Evolutionary conservation across 2,797 vertebrate species (phyloP).

Genomic region (Halcyon chelicuti): DNA sequence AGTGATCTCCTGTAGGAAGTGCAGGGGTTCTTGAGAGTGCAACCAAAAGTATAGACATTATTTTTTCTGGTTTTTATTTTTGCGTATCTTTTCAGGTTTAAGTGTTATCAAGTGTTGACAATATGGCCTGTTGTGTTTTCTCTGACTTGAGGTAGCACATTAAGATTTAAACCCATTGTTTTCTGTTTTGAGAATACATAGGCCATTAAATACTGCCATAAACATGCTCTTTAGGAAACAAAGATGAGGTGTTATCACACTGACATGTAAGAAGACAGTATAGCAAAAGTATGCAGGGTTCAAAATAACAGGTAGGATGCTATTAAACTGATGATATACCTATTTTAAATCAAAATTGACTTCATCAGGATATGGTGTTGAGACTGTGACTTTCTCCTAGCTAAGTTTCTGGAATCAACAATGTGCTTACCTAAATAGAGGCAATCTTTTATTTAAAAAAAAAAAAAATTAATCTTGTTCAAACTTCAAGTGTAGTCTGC

Average conservation of each 20-base stretch:
- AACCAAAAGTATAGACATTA: background rate
- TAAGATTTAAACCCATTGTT: background rate
- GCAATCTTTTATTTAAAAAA: background rate
- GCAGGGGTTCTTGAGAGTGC: background rate
- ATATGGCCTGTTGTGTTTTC: background rate
- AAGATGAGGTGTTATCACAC: background rate
- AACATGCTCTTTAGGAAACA: background rate
- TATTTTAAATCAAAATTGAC: background rate
- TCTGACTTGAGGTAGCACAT: background rate
- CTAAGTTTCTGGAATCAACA: background rate
- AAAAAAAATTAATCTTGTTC: background rate
- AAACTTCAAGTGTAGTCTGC: slow-evolving; percentile 33
- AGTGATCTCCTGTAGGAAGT: background rate
- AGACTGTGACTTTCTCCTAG: background rate
- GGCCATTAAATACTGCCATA: background rate
- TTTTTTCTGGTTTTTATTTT: background rate
- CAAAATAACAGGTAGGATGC: background rate
- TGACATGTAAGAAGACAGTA: background rate
- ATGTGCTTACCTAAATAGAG: background rate
- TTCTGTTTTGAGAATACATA: background rate
- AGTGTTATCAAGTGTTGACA: background rate
- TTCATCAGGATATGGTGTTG: background rate
- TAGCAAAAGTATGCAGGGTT: background rate
- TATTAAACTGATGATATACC: background rate
- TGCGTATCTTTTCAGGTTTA: background rate